phyloP scores from a whole-genome alignment of 1,140 invertebrate genomes.

The Thaumetopoea pityocampa region DNA sequence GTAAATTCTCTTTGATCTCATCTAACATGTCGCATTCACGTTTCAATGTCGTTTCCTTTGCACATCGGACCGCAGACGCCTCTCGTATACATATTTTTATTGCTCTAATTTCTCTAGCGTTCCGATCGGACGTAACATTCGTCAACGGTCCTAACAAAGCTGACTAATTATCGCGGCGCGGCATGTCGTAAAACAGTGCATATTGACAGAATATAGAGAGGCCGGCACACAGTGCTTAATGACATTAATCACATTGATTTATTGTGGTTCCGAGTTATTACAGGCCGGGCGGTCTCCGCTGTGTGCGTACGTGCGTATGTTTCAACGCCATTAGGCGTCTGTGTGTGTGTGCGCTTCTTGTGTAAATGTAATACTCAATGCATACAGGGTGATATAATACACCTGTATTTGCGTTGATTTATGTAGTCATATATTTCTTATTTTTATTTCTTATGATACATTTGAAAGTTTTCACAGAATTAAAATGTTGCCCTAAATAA shows the following conservation, averaged over 20 bases:
- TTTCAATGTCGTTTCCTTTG: constrained; percentile 22
- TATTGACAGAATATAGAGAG: constrained; percentile 76
- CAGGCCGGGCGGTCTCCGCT: constrained; percentile 49
- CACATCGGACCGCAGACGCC: constrained; percentile 22
- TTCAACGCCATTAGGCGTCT: constrained; percentile 18
- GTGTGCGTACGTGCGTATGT: constrained; percentile 48
- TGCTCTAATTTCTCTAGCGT: constrained; percentile 39
- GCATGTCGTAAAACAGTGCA: constrained; percentile 74
- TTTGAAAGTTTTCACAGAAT: background rate
- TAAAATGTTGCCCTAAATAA: background rate
- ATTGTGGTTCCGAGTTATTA: constrained; percentile 76
- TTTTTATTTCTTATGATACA: background rate
- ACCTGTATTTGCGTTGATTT: constrained; percentile 11
- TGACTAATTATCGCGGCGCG: constrained; percentile 73
- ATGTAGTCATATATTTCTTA: background rate
- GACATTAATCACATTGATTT: constrained; percentile 76
- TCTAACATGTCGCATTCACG: constrained; percentile 41
- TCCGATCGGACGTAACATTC: constrained; percentile 36
- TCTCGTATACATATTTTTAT: constrained; percentile 41
- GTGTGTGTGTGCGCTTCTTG: constrained; percentile 52
- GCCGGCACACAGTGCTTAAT: constrained; percentile 75
- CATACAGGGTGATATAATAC: constrained; percentile 45
- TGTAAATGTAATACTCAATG: constrained; percentile 52
- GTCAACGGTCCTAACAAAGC: constrained; percentile 69
- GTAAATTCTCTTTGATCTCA: constrained; percentile 63